Percentiles rank a stretch among this genome's conserved stretches.
These are phyloP conservation scores for Chondrosia reniformis DNA, from an alignment of 37 sponge, comb jelly and placozoan species.

Conservation along the genomic window DNA sequence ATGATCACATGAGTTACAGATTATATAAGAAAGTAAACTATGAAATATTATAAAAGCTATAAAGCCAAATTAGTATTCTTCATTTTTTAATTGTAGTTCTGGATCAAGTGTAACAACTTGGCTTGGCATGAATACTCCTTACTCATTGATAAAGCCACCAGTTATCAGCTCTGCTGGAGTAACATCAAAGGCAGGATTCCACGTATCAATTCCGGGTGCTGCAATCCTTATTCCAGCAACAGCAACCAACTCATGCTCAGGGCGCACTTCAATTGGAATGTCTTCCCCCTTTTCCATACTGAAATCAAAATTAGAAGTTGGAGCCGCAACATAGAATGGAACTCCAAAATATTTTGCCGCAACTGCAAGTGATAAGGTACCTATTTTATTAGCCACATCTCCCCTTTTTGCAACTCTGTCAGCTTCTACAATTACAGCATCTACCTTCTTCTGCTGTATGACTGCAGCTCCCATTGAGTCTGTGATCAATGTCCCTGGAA, in stretches of 20 bases:
- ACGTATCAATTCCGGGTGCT: constrained; percentile 60
- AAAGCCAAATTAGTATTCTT: too few relatives aligned
- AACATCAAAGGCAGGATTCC: constrained; percentile 90
- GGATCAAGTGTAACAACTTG: constrained; percentile 14
- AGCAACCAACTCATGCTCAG: constrained; percentile 49
- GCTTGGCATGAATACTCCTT: constrained; percentile 46
- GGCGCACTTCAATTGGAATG: constrained; percentile 71
- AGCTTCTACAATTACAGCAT: constrained; percentile 73
- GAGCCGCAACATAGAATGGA: constrained; percentile 74
- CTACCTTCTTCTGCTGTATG: constrained; percentile 34
- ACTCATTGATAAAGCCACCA: constrained; percentile 75
- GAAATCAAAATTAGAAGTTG: constrained; percentile 61
- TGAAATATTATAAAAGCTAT: too few relatives aligned
- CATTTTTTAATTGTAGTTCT: too few relatives aligned
- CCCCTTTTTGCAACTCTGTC: constrained; percentile 73
- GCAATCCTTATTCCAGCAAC: constrained; percentile 59
- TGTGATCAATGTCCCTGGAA: constrained; percentile 70
- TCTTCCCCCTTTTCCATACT: constrained; percentile 29
- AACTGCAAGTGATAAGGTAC: constrained; percentile 74
- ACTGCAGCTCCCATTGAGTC: constrained; percentile 59
- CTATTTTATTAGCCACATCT: constrained; percentile 87
- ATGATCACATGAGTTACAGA: too few relatives aligned
- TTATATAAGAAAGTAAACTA: too few relatives aligned
- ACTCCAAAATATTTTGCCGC: constrained; percentile 56
- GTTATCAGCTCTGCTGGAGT: constrained; percentile 76